A percentile compares a stretch with the other conserved stretches of the same genome.
These are phyloP conservation scores for Nemurella pictetii DNA, from an alignment of 2,888 invertebrate species.

Conservation along the genomic window DNA sequence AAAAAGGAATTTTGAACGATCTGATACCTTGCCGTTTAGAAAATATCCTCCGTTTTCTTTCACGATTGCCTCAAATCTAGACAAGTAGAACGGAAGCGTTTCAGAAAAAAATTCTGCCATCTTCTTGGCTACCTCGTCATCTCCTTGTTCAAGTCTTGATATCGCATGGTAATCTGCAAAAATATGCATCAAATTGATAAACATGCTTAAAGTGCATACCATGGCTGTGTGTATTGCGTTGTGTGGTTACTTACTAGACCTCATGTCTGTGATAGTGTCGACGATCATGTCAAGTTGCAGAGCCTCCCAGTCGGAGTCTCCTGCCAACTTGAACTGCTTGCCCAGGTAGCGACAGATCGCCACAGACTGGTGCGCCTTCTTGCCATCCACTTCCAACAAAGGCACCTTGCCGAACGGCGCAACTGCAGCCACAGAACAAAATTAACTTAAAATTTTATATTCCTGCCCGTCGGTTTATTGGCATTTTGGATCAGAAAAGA, in stretches of 20 bases:
- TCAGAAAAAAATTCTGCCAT: conserved; percentile 57
- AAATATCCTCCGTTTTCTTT: conserved; percentile 38
- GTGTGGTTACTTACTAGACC: conserved; percentile 57
- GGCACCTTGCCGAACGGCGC: conserved; percentile 69
- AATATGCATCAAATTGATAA: conserved; percentile 57
- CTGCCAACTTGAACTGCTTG: conserved; percentile 60
- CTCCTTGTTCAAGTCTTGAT: no score
- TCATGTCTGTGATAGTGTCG: conserved; percentile 64
- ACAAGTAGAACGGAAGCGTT: conserved; percentile 60
- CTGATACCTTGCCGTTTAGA: conserved; percentile 37
- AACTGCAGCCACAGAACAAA: no score
- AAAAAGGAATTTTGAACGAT: no score
- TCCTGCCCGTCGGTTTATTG: no score
- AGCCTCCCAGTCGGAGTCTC: conserved; percentile 60
- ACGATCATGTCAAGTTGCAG: conserved; percentile 65
- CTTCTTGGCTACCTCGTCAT: conserved; percentile 50
- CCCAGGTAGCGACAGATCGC: conserved; percentile 67
- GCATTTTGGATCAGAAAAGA: no score
- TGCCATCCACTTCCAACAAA: conserved; percentile 64
- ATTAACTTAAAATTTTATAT: no score
- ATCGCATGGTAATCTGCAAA: no score
- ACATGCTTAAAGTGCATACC: conserved; percentile 65
- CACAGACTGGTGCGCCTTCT: conserved; percentile 60
- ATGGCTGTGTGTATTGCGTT: no score
- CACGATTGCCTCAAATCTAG: conserved; percentile 48